Evolutionary conservation across 2,113 vertebrate species (phyloP).

Genomic region (Phrynosoma blainvillii): DNA sequence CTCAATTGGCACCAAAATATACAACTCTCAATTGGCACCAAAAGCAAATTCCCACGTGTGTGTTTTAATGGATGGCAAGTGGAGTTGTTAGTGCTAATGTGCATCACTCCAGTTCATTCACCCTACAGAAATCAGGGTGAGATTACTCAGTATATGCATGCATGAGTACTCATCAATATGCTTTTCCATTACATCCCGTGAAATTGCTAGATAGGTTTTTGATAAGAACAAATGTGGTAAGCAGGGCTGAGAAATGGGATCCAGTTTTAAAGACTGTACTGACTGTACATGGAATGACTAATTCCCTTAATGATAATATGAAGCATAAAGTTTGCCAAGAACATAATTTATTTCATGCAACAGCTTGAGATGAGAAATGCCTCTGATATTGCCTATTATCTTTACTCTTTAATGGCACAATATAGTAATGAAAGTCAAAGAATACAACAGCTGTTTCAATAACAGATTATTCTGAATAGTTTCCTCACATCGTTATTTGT

Average conservation of each 20-base stretch:
- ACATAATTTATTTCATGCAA: constrained; percentile 45
- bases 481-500: constrained; percentile 2
- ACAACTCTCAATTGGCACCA: background rate
- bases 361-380: constrained; percentile 45
- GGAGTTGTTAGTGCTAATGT: background rate
- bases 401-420: constrained; percentile 41
- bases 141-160: background rate
- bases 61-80: background rate
- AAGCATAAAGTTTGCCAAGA: constrained; percentile 41
- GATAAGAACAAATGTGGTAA: background rate
- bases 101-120: background rate
- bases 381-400: constrained; percentile 33
- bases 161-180: background rate
- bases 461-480: constrained; percentile 12
- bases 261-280: constrained; percentile 20
- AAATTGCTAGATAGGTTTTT: constrained; percentile 17
- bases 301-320: constrained; percentile 23
- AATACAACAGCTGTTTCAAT: constrained; percentile 37
- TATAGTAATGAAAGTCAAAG: constrained; percentile 31
- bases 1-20: background rate
- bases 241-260: background rate
- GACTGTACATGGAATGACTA: constrained; percentile 31
- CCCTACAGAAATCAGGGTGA: background rate
- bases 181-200: constrained; percentile 2
- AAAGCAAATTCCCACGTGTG: background rate